Evolutionary conservation across 2,888 invertebrate species (phyloP).

Genomic region (Exephanes ischioxanthus): DNA sequence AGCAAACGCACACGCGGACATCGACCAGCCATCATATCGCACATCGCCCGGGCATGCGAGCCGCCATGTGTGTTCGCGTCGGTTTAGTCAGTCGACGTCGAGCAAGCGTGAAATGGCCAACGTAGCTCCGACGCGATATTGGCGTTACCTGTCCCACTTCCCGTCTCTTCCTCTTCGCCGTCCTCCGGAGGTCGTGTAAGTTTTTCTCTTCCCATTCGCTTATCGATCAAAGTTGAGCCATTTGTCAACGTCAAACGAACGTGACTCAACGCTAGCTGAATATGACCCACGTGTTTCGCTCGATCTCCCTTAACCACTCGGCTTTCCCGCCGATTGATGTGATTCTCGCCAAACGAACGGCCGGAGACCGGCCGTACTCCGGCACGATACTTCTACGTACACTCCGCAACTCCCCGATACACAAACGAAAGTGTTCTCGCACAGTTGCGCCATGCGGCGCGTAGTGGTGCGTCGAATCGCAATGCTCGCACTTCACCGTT

Average conservation of each 20-base stretch:
- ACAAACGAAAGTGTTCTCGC: constrained; percentile 2
- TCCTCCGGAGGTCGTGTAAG: constrained; percentile 37
- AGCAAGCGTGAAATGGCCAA: constrained; percentile 67
- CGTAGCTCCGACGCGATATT: constrained; percentile 24
- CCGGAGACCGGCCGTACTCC: constrained; percentile 34
- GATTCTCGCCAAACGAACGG: constrained; percentile 44
- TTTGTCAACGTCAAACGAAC: constrained; percentile 72
- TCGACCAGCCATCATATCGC: neutral
- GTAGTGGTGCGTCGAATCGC: constrained; percentile 1
- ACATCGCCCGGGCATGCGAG: neutral
- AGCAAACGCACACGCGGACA: too few species aligned
- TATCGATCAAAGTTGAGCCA: constrained; percentile 70
- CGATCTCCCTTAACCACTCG: constrained; percentile 41
- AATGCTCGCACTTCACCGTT: constrained; percentile 8
- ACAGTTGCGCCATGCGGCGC: constrained; percentile 9
- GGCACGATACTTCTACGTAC: constrained; percentile 5
- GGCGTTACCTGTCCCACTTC: constrained; percentile 6
- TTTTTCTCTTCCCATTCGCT: constrained; percentile 51
- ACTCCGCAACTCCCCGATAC: neutral
- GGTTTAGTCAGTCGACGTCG: constrained; percentile 52
- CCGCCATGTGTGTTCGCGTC: neutral
- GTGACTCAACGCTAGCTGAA: constrained; percentile 66
- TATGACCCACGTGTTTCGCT: constrained; percentile 53
- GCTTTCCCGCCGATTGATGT: constrained; percentile 55
- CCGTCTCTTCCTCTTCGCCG: constrained; percentile 22